Evolutionary conservation across 2,888 invertebrate species (phyloP), one percentile per base, ranked within the genome.

Genomic region (Rotaria magnacalcarata): DNA sequence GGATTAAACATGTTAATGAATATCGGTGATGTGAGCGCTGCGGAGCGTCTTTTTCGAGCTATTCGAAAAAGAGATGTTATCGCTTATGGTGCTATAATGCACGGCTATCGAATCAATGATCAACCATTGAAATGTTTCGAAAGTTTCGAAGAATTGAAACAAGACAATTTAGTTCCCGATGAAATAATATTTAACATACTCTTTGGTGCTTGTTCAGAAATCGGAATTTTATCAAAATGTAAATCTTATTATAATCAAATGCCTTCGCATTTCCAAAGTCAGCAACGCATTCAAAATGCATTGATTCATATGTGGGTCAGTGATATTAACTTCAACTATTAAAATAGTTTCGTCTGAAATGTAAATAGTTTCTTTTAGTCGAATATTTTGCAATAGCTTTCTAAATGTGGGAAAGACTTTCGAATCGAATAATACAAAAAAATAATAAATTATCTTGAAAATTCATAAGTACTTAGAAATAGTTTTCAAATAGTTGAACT

Each of bases 251-350:
- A 43, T 47, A 7, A 41, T 47, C 75, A 47, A 75, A 75, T 75
- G 14, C 75, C 75, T 21, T 21, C 19, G 24, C 41, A 75, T 43
- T 41, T 75, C 6, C 6, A 43, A 21, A 16, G 4, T 24, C 24
- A 24, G 2, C 8, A 41, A 24, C 24, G 24, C 19, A 0, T 41
- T 27, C 41, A 75, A 43, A 43, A 43, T 75, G 14, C 47, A 43
- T 75, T 75, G 19, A 43, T 75, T 47, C 16, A 75, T 43, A 75
- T 75, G 75, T 75, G 75, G 75, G 43, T 75, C 43, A 43, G 75
- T 52, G 14, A 52, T n/a, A n/a, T n/a, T n/a, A n/a, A n/a, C n/a
- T n/a, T n/a, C n/a, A n/a, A n/a, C n/a, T 52, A 52, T 52, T 52
- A 52, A 52, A 52, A 52, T 52, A 52, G 14, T 16, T 52, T 52